Conservation (phyloP, 2,797 vertebrate species). For the Peromyscus nudipes region DNA sequence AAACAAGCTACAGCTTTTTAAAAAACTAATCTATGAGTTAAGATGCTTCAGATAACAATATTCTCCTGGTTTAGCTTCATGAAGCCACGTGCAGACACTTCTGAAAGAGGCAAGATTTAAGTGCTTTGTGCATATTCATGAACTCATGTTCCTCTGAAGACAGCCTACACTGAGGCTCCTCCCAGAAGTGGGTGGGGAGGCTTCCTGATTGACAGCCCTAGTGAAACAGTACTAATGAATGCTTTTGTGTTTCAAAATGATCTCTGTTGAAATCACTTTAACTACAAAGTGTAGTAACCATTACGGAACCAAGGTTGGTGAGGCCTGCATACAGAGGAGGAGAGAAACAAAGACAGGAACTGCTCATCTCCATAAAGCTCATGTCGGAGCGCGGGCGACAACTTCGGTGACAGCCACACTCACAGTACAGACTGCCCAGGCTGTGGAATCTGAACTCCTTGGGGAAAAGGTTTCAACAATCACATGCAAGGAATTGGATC, state of each 20-base stretch:
- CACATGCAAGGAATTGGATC: constrained; percentile 61
- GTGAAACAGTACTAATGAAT: constrained; percentile 61
- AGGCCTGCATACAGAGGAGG: constrained; percentile 34
- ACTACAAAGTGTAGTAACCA: constrained; percentile 51
- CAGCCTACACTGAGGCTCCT: constrained; percentile 71
- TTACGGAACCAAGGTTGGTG: neutral
- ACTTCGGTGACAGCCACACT: constrained; percentile 13
- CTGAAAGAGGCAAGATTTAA: constrained; percentile 70
- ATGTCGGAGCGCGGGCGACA: constrained; percentile 52
- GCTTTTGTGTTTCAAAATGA: constrained; percentile 68
- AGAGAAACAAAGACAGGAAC: neutral
- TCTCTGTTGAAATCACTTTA: constrained; percentile 16
- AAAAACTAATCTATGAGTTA: constrained; percentile 68
- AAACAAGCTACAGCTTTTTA: constrained; percentile 64
- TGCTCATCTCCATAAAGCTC: neutral
- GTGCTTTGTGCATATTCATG: constrained; percentile 77
- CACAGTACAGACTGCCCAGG: constrained; percentile 63
- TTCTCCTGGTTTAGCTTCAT: constrained; percentile 69
- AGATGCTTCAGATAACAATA: constrained; percentile 56
- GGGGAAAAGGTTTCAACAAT: constrained; percentile 69
- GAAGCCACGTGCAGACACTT: constrained; percentile 70
- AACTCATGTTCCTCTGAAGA: constrained; percentile 73
- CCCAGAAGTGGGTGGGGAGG: constrained; percentile 55
- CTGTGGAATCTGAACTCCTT: constrained; percentile 75
- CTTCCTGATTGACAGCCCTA: constrained; percentile 77